Percentiles rank a stretch among this genome's conserved stretches.
Evolutionary conservation across 1,140 invertebrate genomes (phyloP).

Genomic region (Atta colombica): DNA sequence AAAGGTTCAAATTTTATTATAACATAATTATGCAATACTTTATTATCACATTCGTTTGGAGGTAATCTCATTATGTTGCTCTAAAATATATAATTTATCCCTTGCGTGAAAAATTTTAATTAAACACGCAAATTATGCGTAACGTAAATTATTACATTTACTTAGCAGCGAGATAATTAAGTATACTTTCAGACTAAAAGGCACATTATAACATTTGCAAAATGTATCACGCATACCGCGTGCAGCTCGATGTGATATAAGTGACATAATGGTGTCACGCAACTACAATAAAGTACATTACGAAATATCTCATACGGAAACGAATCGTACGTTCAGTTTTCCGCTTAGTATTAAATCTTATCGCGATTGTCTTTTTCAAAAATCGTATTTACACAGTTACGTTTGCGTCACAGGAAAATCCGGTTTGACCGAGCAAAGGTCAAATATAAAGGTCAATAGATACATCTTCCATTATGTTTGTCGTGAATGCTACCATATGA

Average conservation of each 20-base stretch:
- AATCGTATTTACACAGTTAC: background rate
- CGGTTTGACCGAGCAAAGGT: slow-evolving; percentile 5
- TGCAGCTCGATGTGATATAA: background rate
- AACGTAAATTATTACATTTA: background rate
- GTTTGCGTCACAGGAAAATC: background rate
- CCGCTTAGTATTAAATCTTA: slow-evolving; percentile 10
- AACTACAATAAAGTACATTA: background rate
- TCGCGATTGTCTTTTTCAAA: background rate
- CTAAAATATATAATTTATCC: background rate
- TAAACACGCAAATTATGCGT: background rate
- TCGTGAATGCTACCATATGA: background rate
- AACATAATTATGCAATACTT: background rate
- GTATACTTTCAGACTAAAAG: background rate
- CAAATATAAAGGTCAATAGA: slow-evolving; percentile 3
- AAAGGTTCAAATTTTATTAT: background rate
- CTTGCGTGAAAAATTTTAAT: background rate
- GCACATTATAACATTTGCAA: background rate
- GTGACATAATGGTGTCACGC: slow-evolving; percentile 23
- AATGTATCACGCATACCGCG: background rate
- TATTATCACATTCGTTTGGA: no score
- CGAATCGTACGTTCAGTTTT: background rate
- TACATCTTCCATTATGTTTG: background rate
- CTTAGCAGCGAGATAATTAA: background rate
- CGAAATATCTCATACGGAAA: background rate
- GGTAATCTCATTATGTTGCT: slow-evolving; percentile 1